A percentile compares a stretch with the other conserved stretches of the same genome.
These are phyloP conservation scores for Burhinus oedicnemus DNA, from an alignment of 2,113 vertebrate species.

Conservation along the genomic window DNA sequence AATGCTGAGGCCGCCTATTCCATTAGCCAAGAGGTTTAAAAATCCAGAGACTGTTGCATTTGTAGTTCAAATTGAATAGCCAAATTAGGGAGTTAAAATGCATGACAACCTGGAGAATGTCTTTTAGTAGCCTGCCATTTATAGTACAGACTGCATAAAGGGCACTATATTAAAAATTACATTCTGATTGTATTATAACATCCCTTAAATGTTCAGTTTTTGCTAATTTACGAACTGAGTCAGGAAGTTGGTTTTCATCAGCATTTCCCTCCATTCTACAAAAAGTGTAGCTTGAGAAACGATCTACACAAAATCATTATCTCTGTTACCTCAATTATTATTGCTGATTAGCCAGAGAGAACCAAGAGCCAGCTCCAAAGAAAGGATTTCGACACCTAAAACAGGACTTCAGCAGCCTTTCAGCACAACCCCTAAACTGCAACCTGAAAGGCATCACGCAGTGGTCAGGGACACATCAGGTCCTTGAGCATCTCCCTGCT, in stretches of 20 bases:
- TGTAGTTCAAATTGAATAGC: background rate
- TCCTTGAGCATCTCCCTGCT: background rate
- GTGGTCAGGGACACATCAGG: background rate
- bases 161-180: background rate
- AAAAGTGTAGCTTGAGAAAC: background rate
- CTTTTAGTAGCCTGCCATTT: background rate
- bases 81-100: constrained; percentile 47
- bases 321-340: background rate
- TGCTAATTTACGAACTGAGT: background rate
- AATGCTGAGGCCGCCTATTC: background rate
- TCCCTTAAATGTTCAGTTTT: background rate
- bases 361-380: background rate
- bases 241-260: background rate
- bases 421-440: background rate
- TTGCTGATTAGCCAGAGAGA: background rate
- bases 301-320: background rate
- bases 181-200: background rate
- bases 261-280: background rate
- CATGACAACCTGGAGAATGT: background rate
- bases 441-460: background rate
- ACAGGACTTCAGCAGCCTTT: background rate
- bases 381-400: background rate
- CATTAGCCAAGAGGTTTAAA: background rate
- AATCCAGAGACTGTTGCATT: background rate
- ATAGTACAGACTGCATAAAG: background rate